These are phyloP conservation scores for Argopecten irradians DNA, from an alignment of 1,140 invertebrate genomes.

Conservation along the genomic window DNA sequence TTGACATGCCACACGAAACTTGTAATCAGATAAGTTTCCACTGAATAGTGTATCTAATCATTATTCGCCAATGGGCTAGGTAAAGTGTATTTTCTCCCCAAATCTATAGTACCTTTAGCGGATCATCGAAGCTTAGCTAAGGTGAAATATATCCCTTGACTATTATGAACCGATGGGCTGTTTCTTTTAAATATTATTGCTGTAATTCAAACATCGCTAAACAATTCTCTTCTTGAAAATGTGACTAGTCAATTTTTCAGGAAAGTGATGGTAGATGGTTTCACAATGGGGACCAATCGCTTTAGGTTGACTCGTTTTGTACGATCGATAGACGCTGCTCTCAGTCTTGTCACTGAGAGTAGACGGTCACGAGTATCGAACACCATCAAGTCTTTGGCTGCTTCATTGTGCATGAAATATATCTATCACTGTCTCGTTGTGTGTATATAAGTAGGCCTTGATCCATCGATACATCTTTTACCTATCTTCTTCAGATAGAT, in stretches of 20 bases:
- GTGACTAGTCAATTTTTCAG: neutral
- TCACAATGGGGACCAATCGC: neutral
- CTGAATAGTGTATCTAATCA: slow-evolving; percentile 11
- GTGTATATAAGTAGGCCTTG: neutral
- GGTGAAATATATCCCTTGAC: neutral
- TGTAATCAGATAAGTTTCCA: slow-evolving; percentile 14
- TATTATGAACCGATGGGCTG: neutral
- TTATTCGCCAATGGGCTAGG: slow-evolving; percentile 3
- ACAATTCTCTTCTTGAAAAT: neutral
- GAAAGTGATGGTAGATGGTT: neutral
- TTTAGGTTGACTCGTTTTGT: neutral
- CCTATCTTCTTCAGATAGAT: neutral
- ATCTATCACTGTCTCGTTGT: neutral
- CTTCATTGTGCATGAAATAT: slow-evolving; percentile 11
- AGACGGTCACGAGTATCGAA: neutral
- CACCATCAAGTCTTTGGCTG: neutral
- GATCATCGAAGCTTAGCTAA: neutral
- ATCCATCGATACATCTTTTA: neutral
- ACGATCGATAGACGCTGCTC: neutral
- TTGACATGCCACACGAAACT: slow-evolving; percentile 20
- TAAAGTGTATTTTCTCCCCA: neutral
- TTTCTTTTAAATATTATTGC: neutral
- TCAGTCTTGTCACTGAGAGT: neutral
- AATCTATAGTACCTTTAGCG: neutral
- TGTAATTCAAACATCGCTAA: neutral